Conservation (phyloP, 2,113 vertebrate genomes). For the Protomyctophum bolini region DNA sequence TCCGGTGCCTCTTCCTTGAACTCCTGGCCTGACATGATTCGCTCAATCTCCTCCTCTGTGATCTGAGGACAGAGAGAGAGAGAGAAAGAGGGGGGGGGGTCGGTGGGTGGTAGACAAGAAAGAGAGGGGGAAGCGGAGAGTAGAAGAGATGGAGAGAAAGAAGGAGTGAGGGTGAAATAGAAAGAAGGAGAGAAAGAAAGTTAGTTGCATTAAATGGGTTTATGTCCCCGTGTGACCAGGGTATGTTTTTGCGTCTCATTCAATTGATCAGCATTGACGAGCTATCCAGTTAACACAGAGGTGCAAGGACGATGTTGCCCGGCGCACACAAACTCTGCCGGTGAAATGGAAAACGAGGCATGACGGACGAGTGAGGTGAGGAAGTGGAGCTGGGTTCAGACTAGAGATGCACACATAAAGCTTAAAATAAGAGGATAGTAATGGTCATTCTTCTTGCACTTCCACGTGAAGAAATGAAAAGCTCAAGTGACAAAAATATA, state of each 20-base stretch:
- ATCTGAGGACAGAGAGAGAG: slow-evolving; percentile 77
- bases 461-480: slow-evolving; percentile 34
- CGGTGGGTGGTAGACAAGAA: no score
- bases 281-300: slow-evolving; percentile 41
- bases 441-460: slow-evolving; percentile 6
- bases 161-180: neutral
- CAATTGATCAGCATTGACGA: slow-evolving; percentile 36
- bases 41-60: slow-evolving; percentile 97
- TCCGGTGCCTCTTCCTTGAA: slow-evolving; percentile 94
- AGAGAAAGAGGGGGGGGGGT: neutral
- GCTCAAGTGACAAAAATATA: slow-evolving; percentile 41
- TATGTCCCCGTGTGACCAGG: slow-evolving; percentile 18
- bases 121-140: neutral
- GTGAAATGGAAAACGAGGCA: slow-evolving; percentile 23
- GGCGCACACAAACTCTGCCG: slow-evolving; percentile 42
- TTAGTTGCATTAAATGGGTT: neutral
- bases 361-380: neutral
- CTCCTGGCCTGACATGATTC: slow-evolving; percentile 99
- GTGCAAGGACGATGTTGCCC: slow-evolving; percentile 46
- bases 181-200: neutral
- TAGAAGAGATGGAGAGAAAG: neutral
- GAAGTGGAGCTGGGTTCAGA: no score
- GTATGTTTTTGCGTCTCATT: slow-evolving; percentile 20
- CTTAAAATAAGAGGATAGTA: slow-evolving; percentile 39
- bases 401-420: neutral